Conservation (phyloP, 2,888 invertebrate genomes). For the Napeogenes inachia region DNA sequence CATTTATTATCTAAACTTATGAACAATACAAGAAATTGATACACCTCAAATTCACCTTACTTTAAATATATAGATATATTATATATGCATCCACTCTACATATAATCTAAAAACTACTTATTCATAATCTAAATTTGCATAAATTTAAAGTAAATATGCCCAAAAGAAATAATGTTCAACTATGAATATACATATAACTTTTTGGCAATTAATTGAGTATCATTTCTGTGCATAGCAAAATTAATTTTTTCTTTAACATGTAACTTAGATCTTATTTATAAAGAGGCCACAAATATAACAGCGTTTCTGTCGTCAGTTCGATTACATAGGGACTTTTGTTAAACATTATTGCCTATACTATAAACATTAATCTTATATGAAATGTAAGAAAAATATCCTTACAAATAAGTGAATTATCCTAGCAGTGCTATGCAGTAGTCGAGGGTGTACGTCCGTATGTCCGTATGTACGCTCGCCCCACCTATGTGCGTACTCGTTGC, state of each 20-base stretch:
- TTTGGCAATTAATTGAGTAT: constrained; percentile 80
- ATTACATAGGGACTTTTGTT: constrained; percentile 77
- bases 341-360: constrained; percentile 75
- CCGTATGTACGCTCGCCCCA: constrained; percentile 40
- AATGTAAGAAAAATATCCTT: constrained; percentile 76
- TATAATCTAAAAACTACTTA: constrained; percentile 77
- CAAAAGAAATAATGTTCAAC: constrained; percentile 78
- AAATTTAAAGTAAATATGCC: constrained; percentile 78
- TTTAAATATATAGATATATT: constrained; percentile 75
- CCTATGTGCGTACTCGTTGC: constrained; percentile 72
- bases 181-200: constrained; percentile 78
- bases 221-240: constrained; percentile 79
- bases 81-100: constrained; percentile 77
- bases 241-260: constrained; percentile 74
- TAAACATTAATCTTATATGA: constrained; percentile 65
- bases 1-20: constrained; percentile 78
- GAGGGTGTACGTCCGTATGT: constrained; percentile 43
- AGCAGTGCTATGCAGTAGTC: constrained; percentile 74
- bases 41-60: constrained; percentile 77
- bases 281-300: constrained; percentile 78
- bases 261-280: constrained; percentile 78
- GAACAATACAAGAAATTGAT: constrained; percentile 78
- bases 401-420: constrained; percentile 74
- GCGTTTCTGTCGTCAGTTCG: constrained; percentile 77
- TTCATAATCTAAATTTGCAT: constrained; percentile 76